Evolutionary conservation across 2,888 invertebrate genomes (phyloP).

Genomic region (Microplitis manilae): DNA sequence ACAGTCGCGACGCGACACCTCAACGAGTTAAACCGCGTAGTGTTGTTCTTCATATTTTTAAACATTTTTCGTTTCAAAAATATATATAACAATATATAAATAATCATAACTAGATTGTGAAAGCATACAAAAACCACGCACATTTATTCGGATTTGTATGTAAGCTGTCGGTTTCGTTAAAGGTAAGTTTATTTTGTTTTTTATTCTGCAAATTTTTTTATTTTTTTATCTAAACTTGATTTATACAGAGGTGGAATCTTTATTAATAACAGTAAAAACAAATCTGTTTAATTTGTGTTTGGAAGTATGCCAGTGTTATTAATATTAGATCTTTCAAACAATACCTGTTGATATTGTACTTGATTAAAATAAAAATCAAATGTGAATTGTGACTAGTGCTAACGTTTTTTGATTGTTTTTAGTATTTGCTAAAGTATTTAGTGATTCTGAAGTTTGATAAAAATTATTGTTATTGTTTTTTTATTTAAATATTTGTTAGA

Average conservation of each 20-base stretch:
- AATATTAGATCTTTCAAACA: background rate
- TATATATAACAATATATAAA: too few relatives aligned
- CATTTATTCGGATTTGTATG: too few relatives aligned
- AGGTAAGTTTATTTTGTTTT: too few relatives aligned
- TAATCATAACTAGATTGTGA: too few relatives aligned
- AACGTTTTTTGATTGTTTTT: background rate
- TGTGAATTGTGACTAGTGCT: background rate
- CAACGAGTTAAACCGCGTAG: conserved; percentile 65
- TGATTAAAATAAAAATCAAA: background rate
- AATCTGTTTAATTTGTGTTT: background rate
- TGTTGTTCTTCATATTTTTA: conserved; percentile 48
- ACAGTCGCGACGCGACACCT: conserved; percentile 71
- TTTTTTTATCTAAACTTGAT: too few relatives aligned
- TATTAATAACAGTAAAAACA: too few relatives aligned
- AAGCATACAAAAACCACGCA: too few relatives aligned
- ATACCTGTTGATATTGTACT: background rate
- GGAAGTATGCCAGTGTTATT: background rate
- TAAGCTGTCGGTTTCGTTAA: too few relatives aligned
- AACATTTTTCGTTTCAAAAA: too few relatives aligned
- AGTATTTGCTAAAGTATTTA: background rate
- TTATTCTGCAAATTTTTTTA: too few relatives aligned
- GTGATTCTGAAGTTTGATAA: too few relatives aligned
- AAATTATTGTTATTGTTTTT: background rate
- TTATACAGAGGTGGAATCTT: too few relatives aligned
- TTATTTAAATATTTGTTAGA: background rate